Base-by-base conservation (phyloP, 2,797 vertebrate species). In the Gadopsis marmoratus region DNA sequence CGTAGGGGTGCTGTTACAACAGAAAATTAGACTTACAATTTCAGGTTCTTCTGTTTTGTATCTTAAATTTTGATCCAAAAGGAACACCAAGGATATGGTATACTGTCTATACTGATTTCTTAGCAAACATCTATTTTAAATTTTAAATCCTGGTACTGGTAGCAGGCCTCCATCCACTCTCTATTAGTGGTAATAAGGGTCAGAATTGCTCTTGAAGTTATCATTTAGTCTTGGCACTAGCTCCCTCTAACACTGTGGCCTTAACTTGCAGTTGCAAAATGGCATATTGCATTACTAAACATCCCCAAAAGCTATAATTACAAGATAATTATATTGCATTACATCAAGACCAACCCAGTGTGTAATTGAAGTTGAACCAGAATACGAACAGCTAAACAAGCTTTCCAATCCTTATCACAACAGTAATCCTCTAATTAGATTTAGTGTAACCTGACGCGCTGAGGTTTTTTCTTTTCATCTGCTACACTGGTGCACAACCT, bases 381-480 rank as follows among this genome's bases (percentile, higher is more conserved):
- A 78, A 85, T 59, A 79, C 76, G 65, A 86, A 82, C 76, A 84
- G 75, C 86, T 80, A 90, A 82, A 85, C 85, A 85, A 89, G 78
- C 83, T 83, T 79, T 74, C 39, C 86, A 78, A 76, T 85, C 87
- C 84, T 89, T 91, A 89, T 93, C 88, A 92, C 83, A 91, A 91
- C 91, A 92, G 41, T 82, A 84, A 87, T 85, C 81, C 85, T 88
- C 81, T 88, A 89, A 92, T 93, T 93, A 81, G 79, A 92, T 86
- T 85, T 60, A 78, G 78, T 61, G 85, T 74, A 87, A 90, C 79
- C 29, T n/a, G 41, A 90, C 54, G 72, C 88, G 71, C 47, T 2
- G 48, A 77, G 66, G 31, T 81, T 74, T 86, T 85, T 86, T 82
- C 73, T 88, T 88, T 83, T 76, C 82, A 83, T 87, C 65, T 79